Evolutionary conservation across 2,888 invertebrate species (phyloP).

Genomic region (Brenthis ino): DNA sequence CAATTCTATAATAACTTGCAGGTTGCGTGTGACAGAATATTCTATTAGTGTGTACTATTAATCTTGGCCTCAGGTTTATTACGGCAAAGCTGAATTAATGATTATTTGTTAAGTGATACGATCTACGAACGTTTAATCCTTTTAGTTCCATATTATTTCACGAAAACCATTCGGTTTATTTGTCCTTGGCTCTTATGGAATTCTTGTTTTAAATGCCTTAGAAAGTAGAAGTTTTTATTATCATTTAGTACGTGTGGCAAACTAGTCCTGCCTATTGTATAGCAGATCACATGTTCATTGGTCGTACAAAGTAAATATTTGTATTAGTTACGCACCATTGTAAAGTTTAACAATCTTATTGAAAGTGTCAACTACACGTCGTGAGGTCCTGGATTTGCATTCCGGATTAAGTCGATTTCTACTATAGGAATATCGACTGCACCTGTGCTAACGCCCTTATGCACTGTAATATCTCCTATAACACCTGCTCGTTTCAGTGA

Average conservation of each 20-base stretch:
- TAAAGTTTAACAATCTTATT: too few relatives aligned
- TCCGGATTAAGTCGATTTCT: too few relatives aligned
- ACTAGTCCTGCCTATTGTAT: too few relatives aligned
- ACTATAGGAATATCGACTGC: too few relatives aligned
- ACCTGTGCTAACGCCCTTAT: too few relatives aligned
- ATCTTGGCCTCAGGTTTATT: slow-evolving; percentile 70
- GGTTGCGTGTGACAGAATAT: slow-evolving; percentile 79
- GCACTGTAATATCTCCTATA: too few relatives aligned
- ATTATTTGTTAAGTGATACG: slow-evolving; percentile 71
- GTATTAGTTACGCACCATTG: too few relatives aligned
- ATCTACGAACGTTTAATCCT: slow-evolving; percentile 50
- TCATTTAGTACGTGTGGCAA: background rate
- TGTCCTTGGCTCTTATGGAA: slow-evolving; percentile 8
- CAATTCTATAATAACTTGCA: slow-evolving; percentile 77
- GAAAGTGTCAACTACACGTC: too few relatives aligned
- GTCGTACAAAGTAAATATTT: too few relatives aligned
- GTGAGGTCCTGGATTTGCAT: too few relatives aligned
- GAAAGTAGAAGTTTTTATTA: background rate
- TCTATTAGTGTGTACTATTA: slow-evolving; percentile 68
- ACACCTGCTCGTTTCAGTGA: too few relatives aligned
- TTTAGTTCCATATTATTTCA: slow-evolving; percentile 38
- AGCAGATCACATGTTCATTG: too few relatives aligned
- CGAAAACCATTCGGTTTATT: slow-evolving; percentile 13
- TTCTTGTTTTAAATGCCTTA: background rate
- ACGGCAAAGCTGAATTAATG: slow-evolving; percentile 76